Evolutionary conservation across 2,888 invertebrate species (phyloP).

Genomic region (Agriopis aurantiaria): DNA sequence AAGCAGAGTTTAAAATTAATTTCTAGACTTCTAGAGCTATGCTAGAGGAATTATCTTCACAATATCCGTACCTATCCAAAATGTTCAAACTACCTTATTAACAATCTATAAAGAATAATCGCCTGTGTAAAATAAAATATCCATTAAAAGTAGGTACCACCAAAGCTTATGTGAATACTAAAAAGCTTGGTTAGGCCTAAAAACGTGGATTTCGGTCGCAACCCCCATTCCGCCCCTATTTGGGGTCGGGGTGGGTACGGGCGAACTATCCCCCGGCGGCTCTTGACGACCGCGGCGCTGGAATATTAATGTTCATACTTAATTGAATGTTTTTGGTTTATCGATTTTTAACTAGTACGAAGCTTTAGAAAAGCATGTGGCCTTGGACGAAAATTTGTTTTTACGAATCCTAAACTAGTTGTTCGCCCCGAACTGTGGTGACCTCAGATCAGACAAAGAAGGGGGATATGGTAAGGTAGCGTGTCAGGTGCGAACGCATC

Average conservation of each 20-base stretch:
- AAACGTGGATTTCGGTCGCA: conserved; percentile 78
- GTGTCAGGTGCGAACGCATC: too few relatives aligned
- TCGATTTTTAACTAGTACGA: conserved; percentile 54
- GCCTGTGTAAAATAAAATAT: conserved; percentile 44
- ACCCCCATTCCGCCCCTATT: conserved; percentile 56
- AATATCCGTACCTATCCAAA: too few relatives aligned
- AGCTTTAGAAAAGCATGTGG: too few relatives aligned
- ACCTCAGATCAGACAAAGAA: too few relatives aligned
- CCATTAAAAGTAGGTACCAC: conserved; percentile 62
- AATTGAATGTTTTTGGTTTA: conserved; percentile 80
- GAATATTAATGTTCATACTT: conserved; percentile 81
- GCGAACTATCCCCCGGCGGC: conserved; percentile 74
- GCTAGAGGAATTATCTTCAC: too few relatives aligned
- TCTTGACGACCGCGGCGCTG: conserved; percentile 80
- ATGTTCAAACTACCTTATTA: conserved; percentile 1
- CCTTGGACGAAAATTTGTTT: too few relatives aligned
- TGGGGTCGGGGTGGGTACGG: conserved; percentile 44
- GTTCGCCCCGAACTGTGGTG: too few relatives aligned
- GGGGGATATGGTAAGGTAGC: too few relatives aligned
- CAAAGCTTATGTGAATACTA: conserved; percentile 73
- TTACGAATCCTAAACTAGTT: too few relatives aligned
- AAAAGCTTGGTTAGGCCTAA: conserved; percentile 83
- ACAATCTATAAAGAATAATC: conserved; percentile 44
- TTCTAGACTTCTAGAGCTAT: too few relatives aligned
- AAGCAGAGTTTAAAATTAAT: too few relatives aligned